These are phyloP conservation scores for Amphilophus citrinellus DNA, from an alignment of 2,113 vertebrate genomes.

Conservation along the genomic window DNA sequence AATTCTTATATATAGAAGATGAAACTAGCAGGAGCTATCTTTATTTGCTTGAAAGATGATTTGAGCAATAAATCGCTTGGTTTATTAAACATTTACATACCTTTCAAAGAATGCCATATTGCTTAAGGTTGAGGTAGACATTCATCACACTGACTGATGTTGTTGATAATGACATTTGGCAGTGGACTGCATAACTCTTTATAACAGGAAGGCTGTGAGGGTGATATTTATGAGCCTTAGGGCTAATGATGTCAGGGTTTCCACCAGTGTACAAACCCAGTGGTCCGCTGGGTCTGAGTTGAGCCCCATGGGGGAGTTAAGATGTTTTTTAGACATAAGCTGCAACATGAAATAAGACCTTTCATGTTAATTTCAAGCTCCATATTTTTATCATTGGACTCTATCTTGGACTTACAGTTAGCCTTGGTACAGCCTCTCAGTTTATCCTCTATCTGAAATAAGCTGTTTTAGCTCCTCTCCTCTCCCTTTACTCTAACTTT, in stretches of 20 bases:
- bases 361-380: not conserved
- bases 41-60: not conserved
- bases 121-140: not conserved
- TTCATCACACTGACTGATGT: not conserved
- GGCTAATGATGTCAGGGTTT: not conserved
- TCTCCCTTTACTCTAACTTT: not conserved
- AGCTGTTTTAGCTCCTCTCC: not conserved
- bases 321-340: not conserved
- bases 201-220: not conserved
- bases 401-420: not conserved
- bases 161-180: slow-evolving; percentile 3
- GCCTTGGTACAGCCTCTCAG: not conserved
- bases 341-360: not conserved
- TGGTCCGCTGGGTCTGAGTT: not conserved
- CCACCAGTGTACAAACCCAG: not conserved
- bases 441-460: not conserved
- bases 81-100: not conserved
- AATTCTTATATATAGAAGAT: not conserved
- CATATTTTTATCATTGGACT: not conserved
- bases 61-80: not conserved
- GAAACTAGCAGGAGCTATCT: not conserved
- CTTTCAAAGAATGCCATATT: not conserved
- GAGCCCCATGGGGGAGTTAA: not conserved
- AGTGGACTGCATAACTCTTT: not conserved
- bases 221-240: not conserved